Base-by-base conservation (phyloP, 2,888 invertebrate species). In the Oxytorus armatus region DNA sequence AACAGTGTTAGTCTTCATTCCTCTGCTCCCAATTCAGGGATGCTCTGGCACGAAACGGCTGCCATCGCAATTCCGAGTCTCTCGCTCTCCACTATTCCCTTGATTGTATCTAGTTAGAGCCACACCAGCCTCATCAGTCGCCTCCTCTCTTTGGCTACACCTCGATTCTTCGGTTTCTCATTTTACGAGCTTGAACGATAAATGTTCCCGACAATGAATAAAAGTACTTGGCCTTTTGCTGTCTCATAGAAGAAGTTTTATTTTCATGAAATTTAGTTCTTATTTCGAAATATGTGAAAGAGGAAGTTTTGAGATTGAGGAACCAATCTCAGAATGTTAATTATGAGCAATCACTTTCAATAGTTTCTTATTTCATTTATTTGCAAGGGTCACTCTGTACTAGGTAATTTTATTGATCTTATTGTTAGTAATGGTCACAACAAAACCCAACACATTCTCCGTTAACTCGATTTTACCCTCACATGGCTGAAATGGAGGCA, bases 21-120 rank as follows among this genome's bases (percentile, higher is more conserved):
- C 86, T 87, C 85, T 85, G 82, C 16, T 47, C 59, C 36, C 47
- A 36, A 70, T 33, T 47, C 16, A 75, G 39, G 23, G 33, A 61
- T 73, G 49, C 11, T 51, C 14, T 14, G 53, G 36, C 42, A 65
- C 36, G 61, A 75, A 74, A 74, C 55, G 39, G 51, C 63, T 68
- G 73, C 73, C 61, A 68, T 55, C 47, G 61, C 63, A 73, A 87
- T 87, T 88, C 85, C 83, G 85, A 86, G 57, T 70, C 63, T 59
- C 72, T 66, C 68, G 47, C 29, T 76, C 65, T 72, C 77, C 42
- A 39, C 70, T 86, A 83, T 88, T 88, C 90, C 86, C 88, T 89
- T 91, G 89, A 91, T 92, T 90, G 90, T 88, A 91, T 90, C 91
- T 90, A 91, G 91, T 91, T 91, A 91, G 89, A 89, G 86, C 87